Evolutionary conservation across 2,888 invertebrate genomes (phyloP).

Genomic region (Sylvicola cinctus): DNA sequence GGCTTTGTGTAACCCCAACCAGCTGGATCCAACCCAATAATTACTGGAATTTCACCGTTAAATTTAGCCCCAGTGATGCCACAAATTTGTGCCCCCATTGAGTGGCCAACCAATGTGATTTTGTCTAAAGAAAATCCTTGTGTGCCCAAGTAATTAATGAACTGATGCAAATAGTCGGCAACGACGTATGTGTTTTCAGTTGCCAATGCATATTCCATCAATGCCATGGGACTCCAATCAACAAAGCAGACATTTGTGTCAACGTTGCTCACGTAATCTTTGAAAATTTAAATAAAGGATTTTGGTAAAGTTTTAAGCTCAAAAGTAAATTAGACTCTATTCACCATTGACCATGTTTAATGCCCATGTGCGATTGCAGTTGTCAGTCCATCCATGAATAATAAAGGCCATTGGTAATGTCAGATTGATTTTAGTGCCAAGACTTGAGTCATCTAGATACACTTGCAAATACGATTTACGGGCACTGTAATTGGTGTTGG

Average conservation of each 20-base stretch:
- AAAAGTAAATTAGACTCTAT: too few relatives aligned
- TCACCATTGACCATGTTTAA: neutral
- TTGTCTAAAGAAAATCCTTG: neutral
- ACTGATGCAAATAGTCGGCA: neutral
- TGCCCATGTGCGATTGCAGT: slow-evolving; percentile 2
- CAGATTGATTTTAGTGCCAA: slow-evolving; percentile 1
- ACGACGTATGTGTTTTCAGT: slow-evolving; percentile 1
- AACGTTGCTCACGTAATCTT: too few relatives aligned
- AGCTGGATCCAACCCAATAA: slow-evolving; percentile 7
- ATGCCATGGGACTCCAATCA: slow-evolving; percentile 1
- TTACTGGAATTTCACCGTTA: neutral
- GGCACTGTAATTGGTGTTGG: too few relatives aligned
- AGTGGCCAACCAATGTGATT: slow-evolving; percentile 2
- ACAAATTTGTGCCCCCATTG: slow-evolving; percentile 2
- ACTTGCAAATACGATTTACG: neutral
- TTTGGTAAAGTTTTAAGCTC: too few relatives aligned
- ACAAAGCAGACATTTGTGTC: slow-evolving; percentile 2
- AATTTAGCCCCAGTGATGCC: slow-evolving; percentile 1
- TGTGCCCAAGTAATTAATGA: neutral
- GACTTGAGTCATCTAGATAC: neutral
- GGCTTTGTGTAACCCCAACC: slow-evolving; percentile 4
- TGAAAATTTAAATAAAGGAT: too few relatives aligned
- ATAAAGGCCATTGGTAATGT: slow-evolving; percentile 1
- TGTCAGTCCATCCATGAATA: slow-evolving; percentile 3
- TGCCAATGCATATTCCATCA: slow-evolving; percentile 1